Conservation (phyloP, 64 coral and sea anemone genomes). For the Stichodactyla helianthus region DNA sequence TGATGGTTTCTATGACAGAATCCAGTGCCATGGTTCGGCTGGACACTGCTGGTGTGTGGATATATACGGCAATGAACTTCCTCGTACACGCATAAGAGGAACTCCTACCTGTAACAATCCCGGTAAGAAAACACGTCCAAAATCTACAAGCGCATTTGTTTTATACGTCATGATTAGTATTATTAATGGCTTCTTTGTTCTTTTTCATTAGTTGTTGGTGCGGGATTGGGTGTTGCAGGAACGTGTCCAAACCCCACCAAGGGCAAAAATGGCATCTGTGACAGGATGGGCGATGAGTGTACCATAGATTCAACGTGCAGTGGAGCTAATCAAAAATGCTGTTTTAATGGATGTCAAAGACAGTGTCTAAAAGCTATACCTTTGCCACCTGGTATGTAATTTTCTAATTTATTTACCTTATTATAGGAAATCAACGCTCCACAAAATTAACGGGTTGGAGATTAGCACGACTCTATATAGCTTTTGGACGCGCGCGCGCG, state of each 20-base stretch:
- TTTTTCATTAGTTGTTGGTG: background rate
- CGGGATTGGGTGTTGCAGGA: conserved; percentile 2
- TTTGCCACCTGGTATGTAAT: background rate
- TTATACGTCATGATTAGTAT: background rate
- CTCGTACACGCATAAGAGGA: conserved; percentile 36
- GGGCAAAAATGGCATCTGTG: conserved; percentile 48
- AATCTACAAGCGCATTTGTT: background rate
- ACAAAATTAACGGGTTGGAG: too few species aligned
- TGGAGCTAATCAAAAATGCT: conserved; percentile 43
- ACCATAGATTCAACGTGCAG: conserved; percentile 40
- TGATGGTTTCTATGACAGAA: conserved; percentile 30
- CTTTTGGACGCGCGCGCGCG: too few species aligned
- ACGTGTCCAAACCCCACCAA: conserved; percentile 36
- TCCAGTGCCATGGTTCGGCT: conserved; percentile 37
- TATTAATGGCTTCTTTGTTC: background rate
- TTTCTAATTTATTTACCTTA: background rate
- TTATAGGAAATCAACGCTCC: too few species aligned
- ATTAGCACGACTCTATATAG: too few species aligned
- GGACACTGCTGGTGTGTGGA: conserved; percentile 58
- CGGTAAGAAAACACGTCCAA: conserved; percentile 11
- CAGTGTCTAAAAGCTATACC: conserved; percentile 32
- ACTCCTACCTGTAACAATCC: conserved; percentile 5
- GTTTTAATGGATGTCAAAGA: conserved; percentile 54
- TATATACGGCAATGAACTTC: conserved; percentile 33
- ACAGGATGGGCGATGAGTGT: conserved; percentile 51